Conservation (phyloP, 2,113 vertebrate genomes). For the Anolis sagrei region DNA sequence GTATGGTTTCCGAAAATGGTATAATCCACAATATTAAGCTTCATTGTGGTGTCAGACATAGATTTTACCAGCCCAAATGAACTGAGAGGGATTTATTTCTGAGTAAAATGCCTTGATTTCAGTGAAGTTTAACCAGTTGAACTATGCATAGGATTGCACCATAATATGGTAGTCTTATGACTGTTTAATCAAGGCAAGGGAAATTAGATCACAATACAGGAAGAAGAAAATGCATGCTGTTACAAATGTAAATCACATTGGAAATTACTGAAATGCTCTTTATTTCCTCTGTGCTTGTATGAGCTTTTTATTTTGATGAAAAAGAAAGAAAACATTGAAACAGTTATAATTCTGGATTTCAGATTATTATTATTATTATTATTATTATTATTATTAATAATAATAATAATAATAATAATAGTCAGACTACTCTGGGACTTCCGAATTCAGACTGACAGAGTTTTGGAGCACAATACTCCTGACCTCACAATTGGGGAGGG, state of each 20-base stretch:
- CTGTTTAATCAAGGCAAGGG: background rate
- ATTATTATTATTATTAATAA: no score
- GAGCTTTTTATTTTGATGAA: no score
- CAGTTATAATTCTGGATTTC: no score
- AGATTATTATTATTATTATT: no score
- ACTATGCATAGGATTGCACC: background rate
- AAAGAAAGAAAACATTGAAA: no score
- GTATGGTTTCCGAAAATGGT: no score
- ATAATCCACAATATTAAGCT: no score
- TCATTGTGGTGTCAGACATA: background rate
- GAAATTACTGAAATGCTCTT: background rate
- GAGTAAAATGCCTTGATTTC: background rate
- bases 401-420: no score
- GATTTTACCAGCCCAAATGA: background rate
- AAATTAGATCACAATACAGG: constrained; percentile 1
- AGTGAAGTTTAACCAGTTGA: background rate
- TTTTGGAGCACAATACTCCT: no score
- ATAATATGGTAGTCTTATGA: background rate
- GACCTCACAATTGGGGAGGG: no score
- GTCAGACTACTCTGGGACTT: no score
- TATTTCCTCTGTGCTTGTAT: background rate
- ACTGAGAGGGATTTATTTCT: background rate
- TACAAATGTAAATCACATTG: background rate
- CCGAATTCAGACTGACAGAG: no score
- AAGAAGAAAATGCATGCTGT: background rate